phyloP scores from a whole-genome alignment of 2,113 vertebrate genomes.

The Tyto alba region DNA sequence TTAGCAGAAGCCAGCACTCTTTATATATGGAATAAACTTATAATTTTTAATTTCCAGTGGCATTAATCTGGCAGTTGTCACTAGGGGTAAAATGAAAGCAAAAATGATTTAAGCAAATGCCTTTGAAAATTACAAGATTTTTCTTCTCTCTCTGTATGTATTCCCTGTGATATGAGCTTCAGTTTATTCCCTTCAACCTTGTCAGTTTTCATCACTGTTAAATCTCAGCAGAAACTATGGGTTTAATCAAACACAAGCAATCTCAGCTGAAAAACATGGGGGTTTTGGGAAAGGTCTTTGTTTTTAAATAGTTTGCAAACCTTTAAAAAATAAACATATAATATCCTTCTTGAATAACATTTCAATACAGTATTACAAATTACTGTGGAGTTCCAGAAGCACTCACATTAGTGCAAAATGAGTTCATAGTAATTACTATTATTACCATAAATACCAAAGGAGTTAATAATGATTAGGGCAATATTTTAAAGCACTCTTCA shows the following conservation, averaged over 20 bases:
- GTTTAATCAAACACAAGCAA: background rate
- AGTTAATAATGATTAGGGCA: conserved; percentile 27
- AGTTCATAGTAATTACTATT: conserved; percentile 39
- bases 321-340: background rate
- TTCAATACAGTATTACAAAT: background rate
- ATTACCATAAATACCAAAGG: conserved; percentile 53
- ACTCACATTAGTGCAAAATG: conserved; percentile 4
- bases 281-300: no score
- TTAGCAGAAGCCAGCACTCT: background rate
- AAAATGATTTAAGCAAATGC: background rate
- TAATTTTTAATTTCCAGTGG: conserved; percentile 19
- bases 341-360: background rate
- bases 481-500: background rate
- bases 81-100: background rate
- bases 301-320: background rate
- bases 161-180: background rate
- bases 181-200: conserved; percentile 29
- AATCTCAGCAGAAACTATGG: background rate
- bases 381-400: background rate
- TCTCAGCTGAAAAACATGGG: background rate
- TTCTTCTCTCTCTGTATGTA: background rate
- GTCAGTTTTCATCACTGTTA: conserved; percentile 38
- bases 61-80: conserved; percentile 17
- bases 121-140: background rate
- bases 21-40: background rate